These are phyloP conservation scores for Eretmocerus hayati DNA, from an alignment of 2,888 invertebrate genomes.

Conservation along the genomic window DNA sequence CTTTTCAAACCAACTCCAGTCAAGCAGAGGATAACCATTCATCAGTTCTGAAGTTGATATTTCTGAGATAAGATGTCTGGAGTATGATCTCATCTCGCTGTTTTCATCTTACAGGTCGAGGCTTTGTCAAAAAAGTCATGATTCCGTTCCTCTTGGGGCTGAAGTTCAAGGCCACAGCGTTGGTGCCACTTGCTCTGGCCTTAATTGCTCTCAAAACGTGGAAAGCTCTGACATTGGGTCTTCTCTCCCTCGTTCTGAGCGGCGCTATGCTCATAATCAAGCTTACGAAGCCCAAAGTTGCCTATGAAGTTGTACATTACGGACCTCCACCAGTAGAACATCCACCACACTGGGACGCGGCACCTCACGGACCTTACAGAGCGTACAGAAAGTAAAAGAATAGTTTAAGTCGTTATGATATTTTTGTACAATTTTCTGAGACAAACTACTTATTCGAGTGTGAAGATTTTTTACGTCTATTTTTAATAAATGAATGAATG, in stretches of 20 bases:
- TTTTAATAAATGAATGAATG: slow-evolving; percentile 2
- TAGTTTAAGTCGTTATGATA: slow-evolving; percentile 26
- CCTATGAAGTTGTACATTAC: slow-evolving; percentile 82
- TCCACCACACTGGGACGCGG: slow-evolving; percentile 46
- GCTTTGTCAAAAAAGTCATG: slow-evolving; percentile 76
- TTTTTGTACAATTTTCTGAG: slow-evolving; percentile 14
- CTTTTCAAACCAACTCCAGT: neutral
- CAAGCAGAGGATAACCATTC: too few species aligned
- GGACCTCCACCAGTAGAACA: slow-evolving; percentile 65
- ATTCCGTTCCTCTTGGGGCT: slow-evolving; percentile 79
- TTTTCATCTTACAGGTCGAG: slow-evolving; percentile 56
- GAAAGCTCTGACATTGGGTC: slow-evolving; percentile 80
- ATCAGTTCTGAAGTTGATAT: too few species aligned
- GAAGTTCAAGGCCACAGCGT: slow-evolving; percentile 77
- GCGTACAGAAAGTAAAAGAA: slow-evolving; percentile 38
- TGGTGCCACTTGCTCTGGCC: slow-evolving; percentile 74
- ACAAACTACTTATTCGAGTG: neutral
- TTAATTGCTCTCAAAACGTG: slow-evolving; percentile 82
- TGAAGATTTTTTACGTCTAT: slow-evolving; percentile 2
- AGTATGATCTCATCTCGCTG: too few species aligned
- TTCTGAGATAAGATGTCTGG: too few species aligned
- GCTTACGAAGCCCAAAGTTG: slow-evolving; percentile 80
- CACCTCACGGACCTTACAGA: slow-evolving; percentile 42
- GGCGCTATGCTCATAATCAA: slow-evolving; percentile 82
- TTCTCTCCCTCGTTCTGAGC: slow-evolving; percentile 75